Base-by-base conservation (phyloP, 2,888 invertebrate species). In the Andrena trimmerana region DNA sequence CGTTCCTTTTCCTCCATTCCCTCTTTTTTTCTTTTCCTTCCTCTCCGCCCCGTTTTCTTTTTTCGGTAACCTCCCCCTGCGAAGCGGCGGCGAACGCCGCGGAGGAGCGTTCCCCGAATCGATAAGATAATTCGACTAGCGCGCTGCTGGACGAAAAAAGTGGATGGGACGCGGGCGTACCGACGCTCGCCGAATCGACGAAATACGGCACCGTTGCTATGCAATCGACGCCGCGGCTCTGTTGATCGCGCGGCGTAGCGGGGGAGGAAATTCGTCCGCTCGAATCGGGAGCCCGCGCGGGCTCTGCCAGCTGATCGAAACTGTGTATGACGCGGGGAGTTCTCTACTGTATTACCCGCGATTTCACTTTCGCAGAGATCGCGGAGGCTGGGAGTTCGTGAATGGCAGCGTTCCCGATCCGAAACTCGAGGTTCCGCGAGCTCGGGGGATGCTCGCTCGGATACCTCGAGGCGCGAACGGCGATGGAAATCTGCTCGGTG, bases 141-240 rank as follows among this genome's bases (percentile, higher is more conserved):
- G 70, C 62, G 62, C 52, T 59, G 74, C 33, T 29, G 65, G 73
- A 66, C 50, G 78, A 67, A 78, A 82, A 82, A 86, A 67, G 78
- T 80, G 60, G 31, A 76, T 60, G 59, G 24, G 16, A 65, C 36
- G 52, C 48, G 52, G 29, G 10, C 13, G 13, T 42, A 31, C 66
- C 8, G 59, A 27, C 42, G 29, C 8, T 13, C 13, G 31, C 13
- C 13, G 42, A 60, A 68, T 86, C 86, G 86, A 86, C 86, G 80
- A 80, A 86, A 86, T 84, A 86, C 72, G 6, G 74, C 63, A 74
- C 67, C 68, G 86, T 86, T 86, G 84, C 86, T 72, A 86, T 75
- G 86, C 84, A 73, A 72, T 84, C 33, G 69, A 50, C 63, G 52
- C 16, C 27, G 36, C 42, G 10, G 20, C 13, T 66, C 57, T 57